These are phyloP conservation scores for Penaeus monodon DNA, from an alignment of 2,888 invertebrate genomes.

Conservation along the genomic window DNA sequence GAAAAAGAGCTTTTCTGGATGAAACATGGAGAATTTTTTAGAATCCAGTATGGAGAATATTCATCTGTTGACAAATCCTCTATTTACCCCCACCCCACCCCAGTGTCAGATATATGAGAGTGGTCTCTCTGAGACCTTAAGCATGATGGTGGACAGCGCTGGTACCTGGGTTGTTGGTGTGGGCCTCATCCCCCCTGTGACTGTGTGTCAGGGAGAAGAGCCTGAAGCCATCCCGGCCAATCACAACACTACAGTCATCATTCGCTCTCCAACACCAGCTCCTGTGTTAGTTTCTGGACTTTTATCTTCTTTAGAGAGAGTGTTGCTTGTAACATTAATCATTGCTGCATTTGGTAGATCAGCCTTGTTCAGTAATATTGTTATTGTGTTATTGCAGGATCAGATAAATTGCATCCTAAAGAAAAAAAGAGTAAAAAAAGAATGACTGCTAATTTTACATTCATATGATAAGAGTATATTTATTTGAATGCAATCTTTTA, in stretches of 20 bases:
- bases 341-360: too few species aligned
- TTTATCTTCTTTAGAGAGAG: not conserved
- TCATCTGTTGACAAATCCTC: too few species aligned
- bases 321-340: not conserved
- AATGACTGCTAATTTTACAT: not conserved
- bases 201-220: slow-evolving; percentile 43
- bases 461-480: not conserved
- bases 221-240: slow-evolving; percentile 20
- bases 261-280: slow-evolving; percentile 57
- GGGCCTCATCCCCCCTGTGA: slow-evolving; percentile 51
- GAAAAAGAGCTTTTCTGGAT: too few species aligned
- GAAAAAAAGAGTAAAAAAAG: not conserved
- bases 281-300: slow-evolving; percentile 58
- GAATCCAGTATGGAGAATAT: too few species aligned
- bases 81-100: too few species aligned
- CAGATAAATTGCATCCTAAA: not conserved
- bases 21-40: too few species aligned
- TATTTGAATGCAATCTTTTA: not conserved
- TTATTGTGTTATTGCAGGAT: not conserved
- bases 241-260: slow-evolving; percentile 60
- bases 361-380: too few species aligned
- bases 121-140: slow-evolving; percentile 56
- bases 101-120: slow-evolving; percentile 64
- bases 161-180: slow-evolving; percentile 53
- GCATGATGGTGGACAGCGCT: slow-evolving; percentile 59